Conservation (phyloP, 2,113 vertebrate species). For the Bettongia penicillata region DNA sequence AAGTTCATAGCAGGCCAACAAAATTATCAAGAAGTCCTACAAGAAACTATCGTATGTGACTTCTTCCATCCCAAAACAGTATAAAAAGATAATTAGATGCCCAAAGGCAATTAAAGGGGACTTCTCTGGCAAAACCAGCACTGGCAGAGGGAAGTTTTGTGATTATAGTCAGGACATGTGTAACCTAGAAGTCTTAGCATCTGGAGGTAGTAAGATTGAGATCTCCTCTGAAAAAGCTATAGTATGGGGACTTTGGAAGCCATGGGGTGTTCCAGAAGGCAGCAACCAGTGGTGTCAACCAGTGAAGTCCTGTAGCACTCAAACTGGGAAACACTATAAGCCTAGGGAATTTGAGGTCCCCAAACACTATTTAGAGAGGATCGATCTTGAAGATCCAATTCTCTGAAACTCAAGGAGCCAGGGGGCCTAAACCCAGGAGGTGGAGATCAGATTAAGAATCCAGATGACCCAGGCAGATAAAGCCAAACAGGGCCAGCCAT, state of each 20-base stretch:
- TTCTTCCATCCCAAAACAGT: background rate
- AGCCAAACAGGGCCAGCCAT: background rate
- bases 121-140: background rate
- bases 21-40: background rate
- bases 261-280: background rate
- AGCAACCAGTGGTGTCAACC: background rate
- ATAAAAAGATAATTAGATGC: background rate
- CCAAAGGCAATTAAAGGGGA: background rate
- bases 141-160: background rate
- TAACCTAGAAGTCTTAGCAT: no score
- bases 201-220: background rate
- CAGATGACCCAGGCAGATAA: background rate
- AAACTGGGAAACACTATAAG: background rate
- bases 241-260: background rate
- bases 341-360: background rate
- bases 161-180: background rate
- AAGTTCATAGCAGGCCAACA: background rate
- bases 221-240: background rate
- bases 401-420: background rate
- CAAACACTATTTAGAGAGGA: background rate
- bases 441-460: background rate
- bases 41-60: background rate
- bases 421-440: background rate
- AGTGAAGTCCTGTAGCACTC: background rate
- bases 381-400: background rate